These are phyloP conservation scores for Hemicentrotus pulcherrimus DNA, from an alignment of 35 echinoderm and acorn worm species.

Conservation along the genomic window DNA sequence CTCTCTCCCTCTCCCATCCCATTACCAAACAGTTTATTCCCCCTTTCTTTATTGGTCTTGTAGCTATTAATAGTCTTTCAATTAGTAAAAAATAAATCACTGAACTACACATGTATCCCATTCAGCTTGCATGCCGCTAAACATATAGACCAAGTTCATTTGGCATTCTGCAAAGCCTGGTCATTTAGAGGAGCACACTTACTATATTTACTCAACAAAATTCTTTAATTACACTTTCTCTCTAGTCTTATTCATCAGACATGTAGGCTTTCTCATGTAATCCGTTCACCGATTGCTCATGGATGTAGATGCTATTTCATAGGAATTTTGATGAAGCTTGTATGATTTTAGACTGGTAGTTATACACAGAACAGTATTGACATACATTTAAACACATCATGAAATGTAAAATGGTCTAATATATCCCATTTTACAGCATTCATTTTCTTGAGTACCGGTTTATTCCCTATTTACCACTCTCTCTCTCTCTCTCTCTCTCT, in stretches of 20 bases:
- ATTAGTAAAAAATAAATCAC: background rate
- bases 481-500: too few relatives aligned
- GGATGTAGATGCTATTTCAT: too few relatives aligned
- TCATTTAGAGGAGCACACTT: background rate
- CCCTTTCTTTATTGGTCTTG: background rate
- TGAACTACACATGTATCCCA: background rate
- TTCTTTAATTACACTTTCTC: background rate
- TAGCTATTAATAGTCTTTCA: background rate
- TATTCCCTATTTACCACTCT: too few relatives aligned
- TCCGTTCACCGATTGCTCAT: background rate
- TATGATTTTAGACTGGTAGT: too few relatives aligned
- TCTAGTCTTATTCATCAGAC: background rate
- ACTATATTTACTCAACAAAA: background rate
- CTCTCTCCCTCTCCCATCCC: background rate
- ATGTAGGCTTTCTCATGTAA: background rate
- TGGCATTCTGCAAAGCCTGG: background rate
- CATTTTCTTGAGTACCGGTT: too few relatives aligned
- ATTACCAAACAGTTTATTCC: background rate
- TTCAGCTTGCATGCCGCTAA: background rate
- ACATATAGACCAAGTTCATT: background rate
- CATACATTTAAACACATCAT: too few relatives aligned
- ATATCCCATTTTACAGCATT: too few relatives aligned
- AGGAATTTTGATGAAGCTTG: too few relatives aligned
- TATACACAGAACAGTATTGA: too few relatives aligned
- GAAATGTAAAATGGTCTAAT: too few relatives aligned